Conservation (phyloP, 2,797 vertebrate genomes). For the Cossypha heuglini region DNA sequence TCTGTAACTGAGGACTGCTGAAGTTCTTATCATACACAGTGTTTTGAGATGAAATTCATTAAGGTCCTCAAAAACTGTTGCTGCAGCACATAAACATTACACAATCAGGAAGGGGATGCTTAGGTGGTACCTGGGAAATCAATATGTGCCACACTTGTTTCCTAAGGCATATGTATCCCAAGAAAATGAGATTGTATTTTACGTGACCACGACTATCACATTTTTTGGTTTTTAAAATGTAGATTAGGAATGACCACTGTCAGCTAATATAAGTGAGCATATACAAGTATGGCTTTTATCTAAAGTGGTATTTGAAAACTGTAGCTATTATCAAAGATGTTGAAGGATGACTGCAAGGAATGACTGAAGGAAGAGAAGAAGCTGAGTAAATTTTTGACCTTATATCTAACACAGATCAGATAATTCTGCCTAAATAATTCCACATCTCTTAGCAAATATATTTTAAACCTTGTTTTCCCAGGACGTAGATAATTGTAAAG, state of each 20-base stretch:
- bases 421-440: slow-evolving; percentile 13
- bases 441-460: background rate
- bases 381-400: background rate
- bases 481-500: background rate
- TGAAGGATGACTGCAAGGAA: background rate
- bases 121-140: background rate
- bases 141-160: background rate
- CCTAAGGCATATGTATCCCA: background rate
- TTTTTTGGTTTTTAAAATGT: background rate
- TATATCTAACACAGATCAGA: background rate
- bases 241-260: background rate
- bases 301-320: background rate
- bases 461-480: background rate
- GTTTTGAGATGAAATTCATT: background rate
- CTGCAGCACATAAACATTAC: background rate
- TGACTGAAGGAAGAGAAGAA: background rate
- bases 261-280: background rate
- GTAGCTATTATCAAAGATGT: background rate
- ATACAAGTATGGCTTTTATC: background rate
- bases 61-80: background rate
- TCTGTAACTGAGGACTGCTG: background rate
- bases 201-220: background rate
- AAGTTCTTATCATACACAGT: background rate
- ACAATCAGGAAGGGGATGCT: background rate
- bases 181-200: background rate